Evolutionary conservation across 2,888 invertebrate genomes (phyloP).

Genomic region (Euspilapteryx auroguttella): DNA sequence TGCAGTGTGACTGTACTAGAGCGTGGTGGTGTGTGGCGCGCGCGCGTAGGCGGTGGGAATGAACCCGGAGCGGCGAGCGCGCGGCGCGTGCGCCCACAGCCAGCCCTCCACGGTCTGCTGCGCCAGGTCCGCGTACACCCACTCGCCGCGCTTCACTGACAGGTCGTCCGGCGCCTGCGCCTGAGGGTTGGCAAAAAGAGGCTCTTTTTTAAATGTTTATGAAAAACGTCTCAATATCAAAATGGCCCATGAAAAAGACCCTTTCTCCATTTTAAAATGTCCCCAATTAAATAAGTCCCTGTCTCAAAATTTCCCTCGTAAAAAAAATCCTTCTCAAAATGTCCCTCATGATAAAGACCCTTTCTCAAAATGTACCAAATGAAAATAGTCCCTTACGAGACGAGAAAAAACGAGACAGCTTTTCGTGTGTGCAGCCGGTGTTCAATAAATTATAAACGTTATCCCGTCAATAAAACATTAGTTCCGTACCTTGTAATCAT

Average conservation of each 20-base stretch:
- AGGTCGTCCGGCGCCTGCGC: constrained; percentile 93
- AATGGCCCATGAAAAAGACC: too few relatives aligned
- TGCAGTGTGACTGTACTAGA: constrained; percentile 39
- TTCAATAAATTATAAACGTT: too few relatives aligned
- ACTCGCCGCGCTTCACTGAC: constrained; percentile 87
- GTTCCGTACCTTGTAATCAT: constrained; percentile 95
- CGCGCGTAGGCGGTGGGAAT: constrained; percentile 93
- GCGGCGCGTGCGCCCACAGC: constrained; percentile 94
- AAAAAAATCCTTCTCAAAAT: too few relatives aligned
- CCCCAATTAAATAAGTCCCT: too few relatives aligned
- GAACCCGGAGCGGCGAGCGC: constrained; percentile 90
- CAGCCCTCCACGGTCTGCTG: constrained; percentile 94
- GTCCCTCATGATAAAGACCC: too few relatives aligned
- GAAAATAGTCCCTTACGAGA: too few relatives aligned
- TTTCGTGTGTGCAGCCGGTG: too few relatives aligned
- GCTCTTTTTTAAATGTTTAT: background rate
- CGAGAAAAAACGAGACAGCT: too few relatives aligned
- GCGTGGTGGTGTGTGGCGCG: constrained; percentile 89
- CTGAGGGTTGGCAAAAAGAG: constrained; percentile 24
- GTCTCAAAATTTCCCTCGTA: too few relatives aligned
- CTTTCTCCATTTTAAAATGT: too few relatives aligned
- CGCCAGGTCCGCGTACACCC: constrained; percentile 92
- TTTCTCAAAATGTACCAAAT: too few relatives aligned
- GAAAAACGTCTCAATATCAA: constrained; percentile 2
- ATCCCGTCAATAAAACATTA: too few relatives aligned